A percentile compares a stretch with the other conserved stretches of the same genome.
These are phyloP conservation scores for Ips typographus DNA, from an alignment of 1,140 invertebrate species.

Conservation along the genomic window DNA sequence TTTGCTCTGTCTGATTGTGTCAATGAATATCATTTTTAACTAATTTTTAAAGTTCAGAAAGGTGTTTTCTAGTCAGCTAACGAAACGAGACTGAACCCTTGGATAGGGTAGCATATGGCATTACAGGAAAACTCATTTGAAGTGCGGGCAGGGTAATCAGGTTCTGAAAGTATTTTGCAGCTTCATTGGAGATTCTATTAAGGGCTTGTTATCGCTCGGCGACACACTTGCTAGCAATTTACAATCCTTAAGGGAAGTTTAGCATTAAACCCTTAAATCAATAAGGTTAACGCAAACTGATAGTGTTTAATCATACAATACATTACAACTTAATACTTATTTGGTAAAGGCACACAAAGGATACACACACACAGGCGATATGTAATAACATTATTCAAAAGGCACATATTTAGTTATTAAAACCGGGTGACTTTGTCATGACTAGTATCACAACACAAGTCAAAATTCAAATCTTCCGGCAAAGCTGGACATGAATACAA, in stretches of 20 bases:
- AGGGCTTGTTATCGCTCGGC: conserved; percentile 36
- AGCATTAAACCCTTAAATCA: too few species aligned
- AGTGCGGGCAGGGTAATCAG: conserved; percentile 30
- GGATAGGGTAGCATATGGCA: conserved; percentile 14
- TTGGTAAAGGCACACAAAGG: too few species aligned
- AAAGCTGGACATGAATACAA: conserved; percentile 43
- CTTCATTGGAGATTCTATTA: conserved; percentile 38
- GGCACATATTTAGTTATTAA: conserved; percentile 19
- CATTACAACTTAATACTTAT: too few species aligned
- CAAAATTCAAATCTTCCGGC: conserved; percentile 43
- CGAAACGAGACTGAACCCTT: background rate
- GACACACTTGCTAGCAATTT: conserved; percentile 21
- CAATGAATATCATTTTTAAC: too few species aligned
- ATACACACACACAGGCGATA: too few species aligned
- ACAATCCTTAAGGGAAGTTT: too few species aligned
- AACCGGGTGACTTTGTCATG: conserved; percentile 50
- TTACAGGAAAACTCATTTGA: conserved; percentile 13
- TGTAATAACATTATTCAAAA: too few species aligned
- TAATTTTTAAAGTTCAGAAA: too few species aligned
- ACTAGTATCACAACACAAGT: conserved; percentile 37
- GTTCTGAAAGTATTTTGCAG: conserved; percentile 46
- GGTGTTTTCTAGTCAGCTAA: background rate
- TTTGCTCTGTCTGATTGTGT: conserved; percentile 12
- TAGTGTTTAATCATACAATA: too few species aligned
- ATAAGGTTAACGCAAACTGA: too few species aligned